These are phyloP conservation scores for Gymnoscopelus braueri DNA, from an alignment of 2,797 vertebrate genomes.

Conservation along the genomic window DNA sequence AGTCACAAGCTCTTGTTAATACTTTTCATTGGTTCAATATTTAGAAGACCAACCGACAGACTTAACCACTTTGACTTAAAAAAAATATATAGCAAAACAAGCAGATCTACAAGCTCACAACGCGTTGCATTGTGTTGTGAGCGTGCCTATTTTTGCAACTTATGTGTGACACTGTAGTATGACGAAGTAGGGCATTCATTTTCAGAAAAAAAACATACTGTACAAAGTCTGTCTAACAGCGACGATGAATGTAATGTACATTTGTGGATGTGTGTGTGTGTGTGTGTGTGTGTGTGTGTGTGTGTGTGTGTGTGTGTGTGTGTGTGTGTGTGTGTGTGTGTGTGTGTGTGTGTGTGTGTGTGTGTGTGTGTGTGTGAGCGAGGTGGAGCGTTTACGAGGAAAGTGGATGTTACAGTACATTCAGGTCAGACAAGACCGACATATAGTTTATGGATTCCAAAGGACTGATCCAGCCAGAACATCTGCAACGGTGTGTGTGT, in stretches of 20 bases:
- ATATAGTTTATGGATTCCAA: slow-evolving; percentile 83
- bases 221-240: background rate
- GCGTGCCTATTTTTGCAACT: too few relatives aligned
- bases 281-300: slow-evolving; percentile 9
- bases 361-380: background rate
- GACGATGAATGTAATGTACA: background rate
- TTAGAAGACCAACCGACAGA: too few relatives aligned
- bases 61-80: too few relatives aligned
- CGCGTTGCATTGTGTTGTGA: too few relatives aligned
- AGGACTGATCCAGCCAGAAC: slow-evolving; percentile 47
- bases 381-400: slow-evolving; percentile 32
- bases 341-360: slow-evolving; percentile 3
- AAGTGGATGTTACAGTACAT: slow-evolving; percentile 31
- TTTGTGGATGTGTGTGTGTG: background rate
- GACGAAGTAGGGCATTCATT: too few relatives aligned
- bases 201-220: background rate
- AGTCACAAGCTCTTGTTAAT: too few relatives aligned
- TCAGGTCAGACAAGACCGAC: slow-evolving; percentile 62
- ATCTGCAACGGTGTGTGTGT: background rate
- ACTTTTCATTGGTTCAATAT: too few relatives aligned
- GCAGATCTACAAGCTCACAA: too few relatives aligned
- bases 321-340: background rate
- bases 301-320: slow-evolving; percentile 10
- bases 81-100: too few relatives aligned
- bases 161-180: too few relatives aligned